Evolutionary conservation across 2,797 vertebrate species (phyloP), one percentile per base, ranked within the genome.

Genomic region (Microcaecilia unicolor): DNA sequence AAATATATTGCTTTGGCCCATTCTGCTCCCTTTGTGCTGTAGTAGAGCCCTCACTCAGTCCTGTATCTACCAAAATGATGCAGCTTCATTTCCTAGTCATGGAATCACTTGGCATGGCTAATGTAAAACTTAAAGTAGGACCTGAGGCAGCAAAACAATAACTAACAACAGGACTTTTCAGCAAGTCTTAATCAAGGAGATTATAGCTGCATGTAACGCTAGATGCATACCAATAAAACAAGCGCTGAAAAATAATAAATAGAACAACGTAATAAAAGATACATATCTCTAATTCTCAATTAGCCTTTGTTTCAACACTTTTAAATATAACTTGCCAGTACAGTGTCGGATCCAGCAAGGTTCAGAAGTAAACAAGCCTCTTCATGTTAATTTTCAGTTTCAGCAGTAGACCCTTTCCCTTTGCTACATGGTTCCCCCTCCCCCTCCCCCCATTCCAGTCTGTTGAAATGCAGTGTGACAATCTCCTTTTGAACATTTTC

Each of bases 181-280:
- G 82, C 78, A 71, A 71, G 56, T 80, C 76, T 83, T 91, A 88
- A 95, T 90, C 87, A 88, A 74, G 31, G 53, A 82, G 84, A 91
- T 86, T 90, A 93, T 78, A 72, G 73, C 58, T 66, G 70, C 68
- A 51, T 67, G 83, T 80, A 87, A 88, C 71, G 68, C 72, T 69
- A 84, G 76, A 83, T 69, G 57, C 69, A 66, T 66, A 62, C 74
- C 88, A 84, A 89, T 91, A 87, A 84, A 84, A 74, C 61, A 75
- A 71, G 64, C 41, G 57, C 42, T 65, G 78, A 84, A 83, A 84
- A 80, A 78, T 54, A 70, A 73, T 74, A 81, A 86, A 80, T 65
- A 68, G 58, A 37, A 50, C 53, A 59, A 34, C 13, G 40, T 37
- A 54, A 50, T 47, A 31, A 70, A 41, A 77, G 76, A 81, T 69